These are phyloP conservation scores for Daubentonia madagascariensis DNA, from an alignment of 2,113 vertebrate genomes.

Conservation along the genomic window DNA sequence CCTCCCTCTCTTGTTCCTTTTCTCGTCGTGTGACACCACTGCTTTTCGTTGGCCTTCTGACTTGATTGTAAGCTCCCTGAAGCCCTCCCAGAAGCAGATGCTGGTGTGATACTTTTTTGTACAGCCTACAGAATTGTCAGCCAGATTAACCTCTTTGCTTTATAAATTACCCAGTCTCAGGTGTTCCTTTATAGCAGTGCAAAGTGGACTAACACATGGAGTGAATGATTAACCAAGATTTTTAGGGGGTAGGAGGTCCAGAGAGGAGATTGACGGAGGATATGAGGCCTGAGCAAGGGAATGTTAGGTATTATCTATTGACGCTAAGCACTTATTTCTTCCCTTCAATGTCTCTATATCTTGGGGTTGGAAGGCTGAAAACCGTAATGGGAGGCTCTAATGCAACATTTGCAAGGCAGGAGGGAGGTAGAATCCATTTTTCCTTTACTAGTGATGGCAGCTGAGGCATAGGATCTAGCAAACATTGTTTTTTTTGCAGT, in stretches of 20 bases:
- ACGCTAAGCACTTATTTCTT: background rate
- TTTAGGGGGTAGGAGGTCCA: background rate
- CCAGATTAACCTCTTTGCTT: too few species aligned
- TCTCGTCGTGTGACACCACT: too few species aligned
- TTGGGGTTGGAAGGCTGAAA: background rate
- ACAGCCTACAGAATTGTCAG: too few species aligned
- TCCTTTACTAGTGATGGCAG: background rate
- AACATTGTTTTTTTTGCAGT: background rate
- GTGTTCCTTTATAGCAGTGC: too few species aligned
- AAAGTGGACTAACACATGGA: too few species aligned
- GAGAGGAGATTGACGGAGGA: background rate
- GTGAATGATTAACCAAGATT: background rate
- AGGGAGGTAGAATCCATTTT: background rate
- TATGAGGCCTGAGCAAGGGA: background rate
- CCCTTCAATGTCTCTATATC: background rate
- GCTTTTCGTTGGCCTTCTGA: too few species aligned
- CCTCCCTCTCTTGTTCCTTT: too few species aligned
- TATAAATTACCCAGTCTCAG: too few species aligned
- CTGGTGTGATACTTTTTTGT: too few species aligned
- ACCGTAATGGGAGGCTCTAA: background rate
- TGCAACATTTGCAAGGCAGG: background rate
- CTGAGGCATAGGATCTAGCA: background rate
- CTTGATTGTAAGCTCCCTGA: too few species aligned
- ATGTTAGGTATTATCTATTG: background rate
- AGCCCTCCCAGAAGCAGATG: too few species aligned